Evolutionary conservation across 2,797 vertebrate species (phyloP).

Genomic region (Enteromius unitaeniatus): DNA sequence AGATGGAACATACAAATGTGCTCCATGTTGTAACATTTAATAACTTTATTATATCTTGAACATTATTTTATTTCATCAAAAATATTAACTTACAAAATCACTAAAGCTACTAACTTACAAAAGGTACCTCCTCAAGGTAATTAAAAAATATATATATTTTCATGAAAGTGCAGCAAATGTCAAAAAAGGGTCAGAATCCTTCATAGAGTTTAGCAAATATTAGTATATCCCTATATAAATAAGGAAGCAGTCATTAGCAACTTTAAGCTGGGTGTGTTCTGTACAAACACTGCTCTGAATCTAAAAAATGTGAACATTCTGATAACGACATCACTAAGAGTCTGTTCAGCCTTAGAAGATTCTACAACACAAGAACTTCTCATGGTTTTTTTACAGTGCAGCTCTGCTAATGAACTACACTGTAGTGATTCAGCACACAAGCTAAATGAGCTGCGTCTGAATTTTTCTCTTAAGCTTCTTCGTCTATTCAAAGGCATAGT

Average conservation of each 20-base stretch:
- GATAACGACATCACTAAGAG: background rate
- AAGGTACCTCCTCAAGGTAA: background rate
- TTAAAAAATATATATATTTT: background rate
- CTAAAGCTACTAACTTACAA: background rate
- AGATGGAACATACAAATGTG: background rate
- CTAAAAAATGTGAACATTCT: background rate
- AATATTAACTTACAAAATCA: background rate
- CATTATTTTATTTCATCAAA: background rate
- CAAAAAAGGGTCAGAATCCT: background rate
- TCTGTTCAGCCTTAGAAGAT: background rate
- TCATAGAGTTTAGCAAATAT: slow-evolving; percentile 20
- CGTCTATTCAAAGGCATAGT: background rate
- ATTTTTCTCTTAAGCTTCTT: background rate
- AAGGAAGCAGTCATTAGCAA: slow-evolving; percentile 4
- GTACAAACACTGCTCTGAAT: background rate
- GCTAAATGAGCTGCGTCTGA: background rate
- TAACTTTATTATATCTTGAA: background rate
- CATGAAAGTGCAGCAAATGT: background rate
- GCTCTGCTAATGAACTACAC: background rate
- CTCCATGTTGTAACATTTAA: background rate
- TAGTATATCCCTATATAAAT: background rate
- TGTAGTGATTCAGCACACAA: slow-evolving; percentile 16
- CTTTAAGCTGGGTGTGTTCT: background rate
- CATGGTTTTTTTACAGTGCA: background rate
- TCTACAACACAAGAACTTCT: background rate